Conservation (phyloP, 2,888 invertebrate genomes). For the Eremobia ochroleuca region DNA sequence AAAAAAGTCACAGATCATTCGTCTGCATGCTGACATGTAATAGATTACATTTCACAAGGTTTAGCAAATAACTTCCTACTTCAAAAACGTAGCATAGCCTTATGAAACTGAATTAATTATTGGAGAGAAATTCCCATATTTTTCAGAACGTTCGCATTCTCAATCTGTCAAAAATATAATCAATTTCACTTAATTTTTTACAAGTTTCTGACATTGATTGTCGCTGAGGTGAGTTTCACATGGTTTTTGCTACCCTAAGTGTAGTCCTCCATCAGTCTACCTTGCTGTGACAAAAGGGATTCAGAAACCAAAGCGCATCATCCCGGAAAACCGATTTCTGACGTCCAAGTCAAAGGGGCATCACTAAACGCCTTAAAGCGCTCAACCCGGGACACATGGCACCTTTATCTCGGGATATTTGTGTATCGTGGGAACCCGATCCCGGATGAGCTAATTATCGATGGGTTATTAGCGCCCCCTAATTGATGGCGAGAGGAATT, state of each 20-base stretch:
- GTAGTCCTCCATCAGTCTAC: neutral
- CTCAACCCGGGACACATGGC: conserved; percentile 36
- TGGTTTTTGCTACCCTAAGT: neutral
- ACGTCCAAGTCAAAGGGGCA: conserved; percentile 11
- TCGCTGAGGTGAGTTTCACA: neutral
- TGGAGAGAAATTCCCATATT: neutral
- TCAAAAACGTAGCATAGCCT: neutral
- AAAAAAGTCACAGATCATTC: neutral
- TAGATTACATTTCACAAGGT: neutral
- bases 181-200: neutral
- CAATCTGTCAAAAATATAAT: neutral
- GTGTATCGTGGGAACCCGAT: conserved; percentile 59
- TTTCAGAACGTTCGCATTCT: too few relatives aligned
- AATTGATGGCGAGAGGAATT: conserved; percentile 50
- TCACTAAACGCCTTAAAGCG: conserved; percentile 17
- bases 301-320: neutral
- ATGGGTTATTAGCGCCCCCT: conserved; percentile 55
- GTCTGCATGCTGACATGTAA: neutral
- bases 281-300: neutral
- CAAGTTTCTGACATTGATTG: neutral
- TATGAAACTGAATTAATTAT: neutral
- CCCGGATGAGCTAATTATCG: conserved; percentile 65
- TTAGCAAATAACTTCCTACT: neutral
- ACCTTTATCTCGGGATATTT: conserved; percentile 36
- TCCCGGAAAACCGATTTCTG: conserved; percentile 18